These are phyloP conservation scores for Holcopasites calliopsidis DNA, from an alignment of 1,140 invertebrate species.

Conservation along the genomic window DNA sequence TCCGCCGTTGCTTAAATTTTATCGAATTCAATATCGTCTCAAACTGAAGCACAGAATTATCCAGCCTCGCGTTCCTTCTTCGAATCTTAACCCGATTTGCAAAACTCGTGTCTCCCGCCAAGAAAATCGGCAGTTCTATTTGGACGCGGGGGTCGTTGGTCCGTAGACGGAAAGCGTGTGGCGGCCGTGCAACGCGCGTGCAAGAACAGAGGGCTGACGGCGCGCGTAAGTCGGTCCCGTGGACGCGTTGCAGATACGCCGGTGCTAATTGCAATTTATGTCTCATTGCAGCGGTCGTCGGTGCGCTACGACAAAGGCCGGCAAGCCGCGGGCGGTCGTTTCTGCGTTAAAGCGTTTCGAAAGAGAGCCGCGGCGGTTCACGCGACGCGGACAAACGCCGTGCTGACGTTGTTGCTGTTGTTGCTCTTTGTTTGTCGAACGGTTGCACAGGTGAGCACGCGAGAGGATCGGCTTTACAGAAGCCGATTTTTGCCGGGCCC, in stretches of 20 bases:
- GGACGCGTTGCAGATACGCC: slow-evolving; percentile 53
- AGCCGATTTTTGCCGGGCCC: slow-evolving; percentile 10
- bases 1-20: no score
- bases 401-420: background rate
- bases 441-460: slow-evolving; percentile 10
- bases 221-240: slow-evolving; percentile 15
- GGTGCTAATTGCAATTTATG: slow-evolving; percentile 77
- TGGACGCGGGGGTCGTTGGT: background rate
- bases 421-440: background rate
- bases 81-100: no score
- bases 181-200: slow-evolving; percentile 33
- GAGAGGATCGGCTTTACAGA: slow-evolving; percentile 20
- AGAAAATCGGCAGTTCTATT: background rate
- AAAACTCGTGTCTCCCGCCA: no score
- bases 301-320: slow-evolving; percentile 68
- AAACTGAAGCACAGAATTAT: no score
- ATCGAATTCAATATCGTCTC: no score
- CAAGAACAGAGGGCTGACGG: slow-evolving; percentile 2
- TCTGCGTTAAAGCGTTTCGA: slow-evolving; percentile 69
- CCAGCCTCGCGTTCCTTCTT: no score
- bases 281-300: slow-evolving; percentile 74
- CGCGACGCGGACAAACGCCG: background rate
- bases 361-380: slow-evolving; percentile 37
- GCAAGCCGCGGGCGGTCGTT: slow-evolving; percentile 65
- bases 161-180: background rate